Evolutionary conservation across 2,888 invertebrate genomes (phyloP), one percentile per base, ranked within the genome.

Genomic region (Ochlodes sylvanus): DNA sequence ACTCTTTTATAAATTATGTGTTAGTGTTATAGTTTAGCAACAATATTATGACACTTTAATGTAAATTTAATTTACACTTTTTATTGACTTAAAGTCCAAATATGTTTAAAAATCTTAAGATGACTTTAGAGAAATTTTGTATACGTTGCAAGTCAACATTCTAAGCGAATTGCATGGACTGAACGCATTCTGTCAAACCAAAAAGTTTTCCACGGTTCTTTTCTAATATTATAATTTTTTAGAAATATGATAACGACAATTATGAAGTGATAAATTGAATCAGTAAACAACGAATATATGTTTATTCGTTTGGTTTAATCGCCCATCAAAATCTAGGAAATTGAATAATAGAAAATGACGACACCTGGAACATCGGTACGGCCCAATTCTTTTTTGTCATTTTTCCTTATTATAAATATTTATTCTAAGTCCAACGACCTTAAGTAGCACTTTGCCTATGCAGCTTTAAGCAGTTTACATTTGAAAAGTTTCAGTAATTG

Each of bases 341-440:
- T 54, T 52, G 17, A 32, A 17, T 27, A 12, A 42, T 38, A 27
- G 15, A 67, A 67, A 55, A 77, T 77, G 77, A 72, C 76, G 62
- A 75, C 76, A 55, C 74, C 77, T 63, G 72, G 73, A 55, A 52
- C 70, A 50, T 76, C 77, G 64, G 77, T 76, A 73, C 32, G 71
- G 70, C 67, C 21, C 17, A 21, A 10, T n/a, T 41, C 12, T n/a
- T 19, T 15, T 52, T 41, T 47, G 12, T 47, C 14, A 7, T 63
- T 62, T 60, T 10, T 55, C n/a, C n/a, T n/a, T n/a, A n/a, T 67
- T 61, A 21, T 14, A 50, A 12, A 3, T 38, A 38, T 2, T 38
- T 38, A 12, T 38, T 38, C 38, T 38, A 38, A 38, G 1, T 12
- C 10, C 9, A 10, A 12, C 38, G 12, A 10, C 10, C 12, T 38